Evolutionary conservation across 2,113 vertebrate genomes (phyloP), one percentile per base, ranked within the genome.

Genomic region (Physeter macrocephalus): DNA sequence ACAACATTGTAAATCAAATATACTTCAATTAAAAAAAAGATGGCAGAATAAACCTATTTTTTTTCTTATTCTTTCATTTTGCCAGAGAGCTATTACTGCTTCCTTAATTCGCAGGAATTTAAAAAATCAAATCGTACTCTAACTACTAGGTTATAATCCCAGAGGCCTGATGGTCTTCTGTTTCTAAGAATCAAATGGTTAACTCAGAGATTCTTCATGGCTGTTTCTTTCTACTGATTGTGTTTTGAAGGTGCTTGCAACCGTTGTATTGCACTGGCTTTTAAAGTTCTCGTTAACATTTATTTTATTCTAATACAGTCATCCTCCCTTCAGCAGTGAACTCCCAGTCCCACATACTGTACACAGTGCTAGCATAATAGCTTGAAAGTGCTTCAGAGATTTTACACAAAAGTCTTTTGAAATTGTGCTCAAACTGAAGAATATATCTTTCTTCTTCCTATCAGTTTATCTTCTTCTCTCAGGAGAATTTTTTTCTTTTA

Each of bases 391-490:
- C 75, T 93, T 90, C 96, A 27, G 25, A 96, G 93, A 86, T 87
- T 97, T 95, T 72, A 39, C 46, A 95, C 71, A 97, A 94, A 39
- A 64, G 89, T 77, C 93, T 95, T 96, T 94, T 11, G 85, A 98
- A 98, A 96, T 14, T 1, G 94, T 92, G 67, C n/a, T 90, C 78
- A 39, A 87, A 61, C 43, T 54, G 72, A 94, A 96, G 87, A 95
- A 89, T 75, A 41, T 31, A 78, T 78, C 69, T 93, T 97, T 95
- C 41, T 69, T 96, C 69, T 96, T 74, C 54, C 54, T 84, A 94
- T 92, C 69, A 57, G 62, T 95, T 92, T 81, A 61, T 94, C 80
- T 90, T 89, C 81, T 96, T 90, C 59, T 97, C 61, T 83, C 21
- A n/a, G 57, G 41, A 95, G 83, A 74, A 52, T 29, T 64, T 91